These are phyloP conservation scores for Mareca penelope DNA, from an alignment of 2,797 vertebrate species.

Conservation along the genomic window DNA sequence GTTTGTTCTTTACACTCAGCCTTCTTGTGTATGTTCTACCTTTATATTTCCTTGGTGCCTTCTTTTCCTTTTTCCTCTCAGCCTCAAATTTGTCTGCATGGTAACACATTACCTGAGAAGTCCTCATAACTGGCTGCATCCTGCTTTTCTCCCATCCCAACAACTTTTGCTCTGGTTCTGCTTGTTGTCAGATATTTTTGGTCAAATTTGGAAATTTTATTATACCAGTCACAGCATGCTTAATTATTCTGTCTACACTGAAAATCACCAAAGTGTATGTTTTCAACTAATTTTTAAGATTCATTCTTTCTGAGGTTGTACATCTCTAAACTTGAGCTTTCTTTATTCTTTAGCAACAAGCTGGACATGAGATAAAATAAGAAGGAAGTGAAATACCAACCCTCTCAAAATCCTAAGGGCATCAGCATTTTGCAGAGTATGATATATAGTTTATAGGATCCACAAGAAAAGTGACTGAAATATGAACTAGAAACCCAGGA, in stretches of 20 bases:
- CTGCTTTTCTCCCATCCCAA: background rate
- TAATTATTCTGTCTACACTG: constrained; percentile 48
- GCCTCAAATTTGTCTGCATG: background rate
- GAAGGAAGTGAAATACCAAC: background rate
- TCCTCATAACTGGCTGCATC: background rate
- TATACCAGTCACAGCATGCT: background rate
- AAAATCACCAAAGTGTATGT: constrained; percentile 46
- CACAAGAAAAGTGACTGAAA: background rate
- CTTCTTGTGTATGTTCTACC: background rate
- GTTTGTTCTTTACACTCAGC: background rate
- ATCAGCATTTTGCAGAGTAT: background rate
- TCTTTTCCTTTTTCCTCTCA: constrained; percentile 14
- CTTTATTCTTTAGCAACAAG: background rate
- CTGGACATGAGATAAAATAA: background rate
- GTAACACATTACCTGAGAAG: background rate
- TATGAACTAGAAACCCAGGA: background rate
- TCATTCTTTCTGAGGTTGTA: background rate
- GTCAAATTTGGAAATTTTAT: constrained; percentile 53
- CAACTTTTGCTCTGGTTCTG: background rate
- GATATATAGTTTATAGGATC: background rate
- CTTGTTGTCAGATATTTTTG: constrained; percentile 40
- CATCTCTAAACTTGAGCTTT: background rate
- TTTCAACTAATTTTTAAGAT: constrained; percentile 14
- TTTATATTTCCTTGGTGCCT: background rate
- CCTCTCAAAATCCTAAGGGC: background rate